A percentile compares a stretch with the other conserved stretches of the same genome.
phyloP scores from a whole-genome alignment of 2,113 vertebrate genomes.

The Rostratula benghalensis region DNA sequence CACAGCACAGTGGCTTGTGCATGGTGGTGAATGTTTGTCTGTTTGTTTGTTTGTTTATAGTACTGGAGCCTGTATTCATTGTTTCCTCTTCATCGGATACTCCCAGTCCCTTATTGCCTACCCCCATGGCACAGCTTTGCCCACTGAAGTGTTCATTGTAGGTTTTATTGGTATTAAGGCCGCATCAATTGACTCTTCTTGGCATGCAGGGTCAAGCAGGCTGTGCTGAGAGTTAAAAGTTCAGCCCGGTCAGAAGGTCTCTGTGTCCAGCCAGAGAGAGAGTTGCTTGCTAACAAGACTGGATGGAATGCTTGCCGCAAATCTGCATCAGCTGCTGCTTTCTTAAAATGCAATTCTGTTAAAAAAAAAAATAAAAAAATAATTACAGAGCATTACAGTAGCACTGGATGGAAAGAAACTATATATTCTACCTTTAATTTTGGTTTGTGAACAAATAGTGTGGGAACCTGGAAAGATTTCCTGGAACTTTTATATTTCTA shows the following conservation, averaged over 20 bases:
- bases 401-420: not conserved
- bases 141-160: constrained; percentile 10
- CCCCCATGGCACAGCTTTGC: not conserved
- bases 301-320: not conserved
- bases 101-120: not conserved
- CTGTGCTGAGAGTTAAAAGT: not conserved
- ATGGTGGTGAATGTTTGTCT: not conserved
- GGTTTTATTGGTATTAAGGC: not conserved
- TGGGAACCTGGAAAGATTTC: not conserved
- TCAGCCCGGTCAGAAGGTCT: not conserved
- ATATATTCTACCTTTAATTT: accelerated
- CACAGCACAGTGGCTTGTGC: not conserved
- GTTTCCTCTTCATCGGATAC: not conserved
- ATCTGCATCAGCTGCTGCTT: not conserved
- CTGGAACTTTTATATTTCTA: not conserved
- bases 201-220: constrained; percentile 8
- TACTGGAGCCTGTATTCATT: not conserved
- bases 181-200: not conserved
- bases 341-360: not conserved
- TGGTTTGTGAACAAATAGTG: not conserved
- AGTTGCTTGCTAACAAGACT: not conserved
- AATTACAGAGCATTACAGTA: not conserved
- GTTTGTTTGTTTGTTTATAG: not conserved
- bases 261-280: not conserved
- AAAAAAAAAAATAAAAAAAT: not conserved